Base-by-base conservation (phyloP, 1,140 invertebrate genomes). In the Macrobrachium nipponense region DNA sequence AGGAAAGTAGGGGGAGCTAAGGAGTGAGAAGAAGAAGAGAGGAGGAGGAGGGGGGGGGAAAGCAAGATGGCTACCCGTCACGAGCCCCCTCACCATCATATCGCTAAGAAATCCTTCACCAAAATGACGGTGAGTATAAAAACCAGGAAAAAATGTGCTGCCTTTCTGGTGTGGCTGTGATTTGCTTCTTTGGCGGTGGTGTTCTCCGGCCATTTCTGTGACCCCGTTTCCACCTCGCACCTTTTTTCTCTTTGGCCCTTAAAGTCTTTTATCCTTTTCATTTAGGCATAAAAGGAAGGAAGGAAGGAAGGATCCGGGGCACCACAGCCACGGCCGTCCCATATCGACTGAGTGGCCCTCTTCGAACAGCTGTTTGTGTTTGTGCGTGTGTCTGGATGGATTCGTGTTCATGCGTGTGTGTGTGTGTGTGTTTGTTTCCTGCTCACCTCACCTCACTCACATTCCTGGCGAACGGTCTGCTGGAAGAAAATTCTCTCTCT, bases 51-150 rank as follows among this genome's bases (percentile, higher is more conserved):
- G 51, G 12, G 51, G 51, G 51, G 51, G 51, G 51, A 14, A 23
- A 51, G 51, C 51, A 73, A n/a, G 36, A 73, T 73, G 72, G 72
- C 72, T 44, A 73, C 72, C 10, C 72, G 72, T 73, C 72, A 73
- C 72, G 36, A 73, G 18, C 72, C 18, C 27, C 72, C 72, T 12
- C 27, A 36, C 36, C 72, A 73, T 44, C 72, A 73, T 27, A 43
- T 27, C 68, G 18, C 68, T 18, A 73, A 20, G 72, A 73, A 73
- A 51, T 51, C 72, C 72, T 73, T 73, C 72, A 73, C 72, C 36
- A 73, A 44, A 44, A 10, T 44, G 36, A 18, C 72, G 43, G 72
- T 73, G 12, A 73, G 72, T 73, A n/a, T n/a, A 27, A n/a, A 73
- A 14, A 23, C 6, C 2, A 7, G 18, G 23, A 27, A 27, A 7